These are phyloP conservation scores for Dasyornis broadbenti DNA, from an alignment of 2,113 vertebrate genomes.

Conservation along the genomic window DNA sequence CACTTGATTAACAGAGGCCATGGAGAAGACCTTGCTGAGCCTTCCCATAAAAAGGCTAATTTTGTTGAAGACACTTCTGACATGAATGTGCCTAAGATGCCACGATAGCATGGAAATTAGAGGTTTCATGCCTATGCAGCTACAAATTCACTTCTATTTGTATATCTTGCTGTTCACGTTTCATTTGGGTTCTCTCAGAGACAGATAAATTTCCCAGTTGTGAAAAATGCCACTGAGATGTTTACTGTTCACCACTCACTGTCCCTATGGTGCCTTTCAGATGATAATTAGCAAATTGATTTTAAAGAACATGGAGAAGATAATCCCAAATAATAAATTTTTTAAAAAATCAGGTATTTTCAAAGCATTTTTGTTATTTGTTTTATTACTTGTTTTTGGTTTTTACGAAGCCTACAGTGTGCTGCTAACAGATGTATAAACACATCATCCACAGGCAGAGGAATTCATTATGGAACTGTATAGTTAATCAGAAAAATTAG, in stretches of 20 bases:
- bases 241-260: background rate
- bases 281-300: background rate
- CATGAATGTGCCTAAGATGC: conserved; percentile 2
- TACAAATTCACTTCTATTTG: background rate
- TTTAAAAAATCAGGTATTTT: background rate
- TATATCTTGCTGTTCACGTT: background rate
- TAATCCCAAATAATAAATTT: background rate
- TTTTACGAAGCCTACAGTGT: background rate
- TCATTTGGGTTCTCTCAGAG: background rate
- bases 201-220: background rate
- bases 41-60: conserved; percentile 69
- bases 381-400: background rate
- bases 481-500: background rate
- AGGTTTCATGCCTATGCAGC: background rate
- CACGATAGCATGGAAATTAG: background rate
- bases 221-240: background rate
- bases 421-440: background rate
- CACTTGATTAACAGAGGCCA: conserved; percentile 6
- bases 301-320: conserved; percentile 1
- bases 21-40: conserved; percentile 33
- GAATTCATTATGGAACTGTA: background rate
- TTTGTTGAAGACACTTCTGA: conserved; percentile 39
- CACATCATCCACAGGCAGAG: background rate
- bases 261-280: conserved; percentile 33
- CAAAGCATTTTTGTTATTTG: background rate